Conservation (phyloP, 92 coral and sea anemone genomes). For the Paramuricea clavata region DNA sequence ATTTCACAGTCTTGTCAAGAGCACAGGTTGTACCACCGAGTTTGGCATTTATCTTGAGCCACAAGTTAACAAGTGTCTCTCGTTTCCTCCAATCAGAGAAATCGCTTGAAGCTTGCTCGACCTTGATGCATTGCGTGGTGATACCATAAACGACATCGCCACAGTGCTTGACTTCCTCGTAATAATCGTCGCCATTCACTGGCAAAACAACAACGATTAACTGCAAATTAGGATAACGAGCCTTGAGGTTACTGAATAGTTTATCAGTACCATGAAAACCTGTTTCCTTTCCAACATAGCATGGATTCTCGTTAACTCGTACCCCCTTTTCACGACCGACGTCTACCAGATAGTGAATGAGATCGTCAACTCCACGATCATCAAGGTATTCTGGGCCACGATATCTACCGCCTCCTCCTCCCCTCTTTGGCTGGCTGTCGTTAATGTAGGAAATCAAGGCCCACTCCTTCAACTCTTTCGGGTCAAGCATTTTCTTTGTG, state of each 20-base stretch:
- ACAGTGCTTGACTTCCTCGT: constrained; percentile 82
- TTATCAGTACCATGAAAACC: constrained; percentile 45
- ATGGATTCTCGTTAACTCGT: constrained; percentile 12
- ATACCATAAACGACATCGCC: constrained; percentile 89
- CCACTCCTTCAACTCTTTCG: constrained; percentile 38
- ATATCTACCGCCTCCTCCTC: not conserved
- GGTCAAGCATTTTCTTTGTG: constrained; percentile 56
- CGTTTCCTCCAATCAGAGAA: constrained; percentile 30
- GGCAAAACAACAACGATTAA: constrained; percentile 80
- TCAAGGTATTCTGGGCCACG: not conserved
- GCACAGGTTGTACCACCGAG: constrained; percentile 87
- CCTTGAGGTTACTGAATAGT: constrained; percentile 46
- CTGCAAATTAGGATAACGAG: constrained; percentile 57
- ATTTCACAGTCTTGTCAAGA: constrained; percentile 61
- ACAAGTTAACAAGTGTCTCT: constrained; percentile 86
- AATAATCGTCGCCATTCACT: constrained; percentile 34
- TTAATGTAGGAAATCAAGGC: constrained; percentile 24
- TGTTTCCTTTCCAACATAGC: not conserved
- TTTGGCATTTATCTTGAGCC: constrained; percentile 93
- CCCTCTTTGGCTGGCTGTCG: not conserved
- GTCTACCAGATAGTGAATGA: constrained; percentile 11
- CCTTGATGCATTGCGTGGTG: constrained; percentile 87
- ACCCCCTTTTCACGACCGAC: constrained; percentile 25
- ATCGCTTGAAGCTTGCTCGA: constrained; percentile 58
- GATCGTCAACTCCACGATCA: constrained; percentile 17